Base-by-base conservation (phyloP, 2,113 vertebrate species). In the Craseonycteris thonglongyai region DNA sequence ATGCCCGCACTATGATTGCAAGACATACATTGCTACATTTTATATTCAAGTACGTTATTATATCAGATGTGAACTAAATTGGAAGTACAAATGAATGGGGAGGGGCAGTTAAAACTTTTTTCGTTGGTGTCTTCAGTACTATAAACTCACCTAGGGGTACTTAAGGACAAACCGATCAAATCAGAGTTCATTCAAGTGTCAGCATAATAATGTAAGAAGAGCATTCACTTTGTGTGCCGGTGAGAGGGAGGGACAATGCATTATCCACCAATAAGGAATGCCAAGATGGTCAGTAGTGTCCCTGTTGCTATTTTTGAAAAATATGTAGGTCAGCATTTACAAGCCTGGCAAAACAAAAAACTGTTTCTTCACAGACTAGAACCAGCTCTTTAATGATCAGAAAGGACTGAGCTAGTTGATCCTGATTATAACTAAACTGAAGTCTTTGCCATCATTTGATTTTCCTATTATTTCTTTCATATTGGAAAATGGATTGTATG, bases 321-420 rank as follows among this genome's bases (percentile, higher is more conserved):
- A 38, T 95, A 96, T 95, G 81, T 88, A 66, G 91, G 86, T 96
- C 93, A 95, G 1, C 63, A 47, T 54, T 94, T 78, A 54, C 61
- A 91, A 78, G 58, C 22, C 28, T 76, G 66, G 33, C 58, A 88
- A 85, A 88, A 58, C 74, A 86, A 97, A 51, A n/a, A 93, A 30
- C 8, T 66, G 18, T 96, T 88, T 85, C 81, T 95, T 95, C 93
- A 94, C 12, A 81, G 54, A 35, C 72, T 81, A 61, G 59, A 71
- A 65, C 40, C 12, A 51, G 68, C 33, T 94, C 51, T 81, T 90
- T n/a, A 59, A 19, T 76, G 12, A 72, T 89, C 47, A 92, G 71
- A 78, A 76, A 85, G 40, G 30, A 45, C 22, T 33, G 42, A 69
- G 51, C 15, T 6, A 51, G 69, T 18, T 88, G 66, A 59, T 80